Percentiles rank a stretch among this genome's conserved stretches.
These are phyloP conservation scores for Lasioglossum morio DNA, from an alignment of 2,888 invertebrate genomes.

Conservation along the genomic window DNA sequence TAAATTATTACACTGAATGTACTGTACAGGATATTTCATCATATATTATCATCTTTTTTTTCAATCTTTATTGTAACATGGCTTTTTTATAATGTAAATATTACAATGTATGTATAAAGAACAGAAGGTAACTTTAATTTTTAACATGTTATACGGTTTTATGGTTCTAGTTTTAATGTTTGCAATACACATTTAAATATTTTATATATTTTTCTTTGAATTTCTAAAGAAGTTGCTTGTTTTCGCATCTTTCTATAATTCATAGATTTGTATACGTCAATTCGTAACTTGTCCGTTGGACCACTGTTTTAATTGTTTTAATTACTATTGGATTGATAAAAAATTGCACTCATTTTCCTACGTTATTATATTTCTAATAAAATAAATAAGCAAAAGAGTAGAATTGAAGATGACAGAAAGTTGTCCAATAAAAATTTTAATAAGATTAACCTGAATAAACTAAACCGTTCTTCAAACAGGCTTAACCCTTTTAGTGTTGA, in stretches of 20 bases:
- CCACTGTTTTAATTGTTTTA: neutral
- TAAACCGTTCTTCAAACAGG: neutral
- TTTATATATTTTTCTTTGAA: no score
- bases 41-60: no score
- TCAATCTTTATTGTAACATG: no score
- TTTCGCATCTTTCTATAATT: neutral
- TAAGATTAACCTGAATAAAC: neutral
- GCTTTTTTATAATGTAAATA: no score
- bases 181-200: no score
- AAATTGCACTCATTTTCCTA: neutral
- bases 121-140: no score
- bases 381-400: neutral
- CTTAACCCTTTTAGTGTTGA: neutral
- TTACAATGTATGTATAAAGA: no score
- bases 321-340: neutral
- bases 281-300: neutral
- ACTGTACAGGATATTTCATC: no score
- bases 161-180: no score
- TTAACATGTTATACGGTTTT: no score
- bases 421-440: neutral
- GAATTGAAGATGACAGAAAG: neutral
- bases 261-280: neutral
- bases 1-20: no score
- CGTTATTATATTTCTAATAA: neutral
- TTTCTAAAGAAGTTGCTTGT: neutral